A percentile compares a stretch with the other conserved stretches of the same genome.
Evolutionary conservation across 2,888 invertebrate genomes (phyloP).

Genomic region (Caenorhabditis angaria): DNA sequence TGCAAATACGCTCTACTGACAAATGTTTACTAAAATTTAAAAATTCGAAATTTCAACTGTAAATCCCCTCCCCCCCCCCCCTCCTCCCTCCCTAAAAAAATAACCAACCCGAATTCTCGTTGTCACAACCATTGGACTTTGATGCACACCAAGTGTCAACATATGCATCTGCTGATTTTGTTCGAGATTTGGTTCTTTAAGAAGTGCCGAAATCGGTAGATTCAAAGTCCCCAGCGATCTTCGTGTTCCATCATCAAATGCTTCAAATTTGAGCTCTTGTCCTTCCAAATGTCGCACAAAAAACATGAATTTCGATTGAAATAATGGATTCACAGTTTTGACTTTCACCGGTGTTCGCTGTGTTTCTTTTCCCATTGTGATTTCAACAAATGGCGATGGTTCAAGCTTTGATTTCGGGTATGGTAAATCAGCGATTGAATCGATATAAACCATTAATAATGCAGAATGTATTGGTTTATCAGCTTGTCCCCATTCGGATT

Average conservation of each 20-base stretch:
- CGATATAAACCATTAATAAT: constrained; percentile 85
- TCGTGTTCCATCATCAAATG: constrained; percentile 67
- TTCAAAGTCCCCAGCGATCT: constrained; percentile 60
- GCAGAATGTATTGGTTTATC: constrained; percentile 74
- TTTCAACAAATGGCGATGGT: constrained; percentile 86
- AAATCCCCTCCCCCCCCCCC: too few species aligned
- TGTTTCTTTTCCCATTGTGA: constrained; percentile 83
- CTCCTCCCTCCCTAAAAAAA: too few species aligned
- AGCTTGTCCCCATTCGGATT: constrained; percentile 59
- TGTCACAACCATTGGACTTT: constrained; percentile 68
- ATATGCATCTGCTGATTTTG: constrained; percentile 66
- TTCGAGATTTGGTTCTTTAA: constrained; percentile 70
- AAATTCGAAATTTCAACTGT: too few species aligned
- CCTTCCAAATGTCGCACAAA: constrained; percentile 90
- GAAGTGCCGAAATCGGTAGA: constrained; percentile 58
- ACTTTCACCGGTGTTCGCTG: constrained; percentile 69
- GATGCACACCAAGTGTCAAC: constrained; percentile 68
- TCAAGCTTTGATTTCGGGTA: constrained; percentile 74
- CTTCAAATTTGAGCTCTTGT: constrained; percentile 83
- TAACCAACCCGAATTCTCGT: constrained; percentile 62
- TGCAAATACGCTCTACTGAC: too few species aligned
- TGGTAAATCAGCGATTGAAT: constrained; percentile 89
- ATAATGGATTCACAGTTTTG: constrained; percentile 87
- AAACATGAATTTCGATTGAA: constrained; percentile 93
- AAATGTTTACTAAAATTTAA: too few species aligned